phyloP scores from a whole-genome alignment of 2,113 vertebrate species.

The Romanogobio albipinnatus region DNA sequence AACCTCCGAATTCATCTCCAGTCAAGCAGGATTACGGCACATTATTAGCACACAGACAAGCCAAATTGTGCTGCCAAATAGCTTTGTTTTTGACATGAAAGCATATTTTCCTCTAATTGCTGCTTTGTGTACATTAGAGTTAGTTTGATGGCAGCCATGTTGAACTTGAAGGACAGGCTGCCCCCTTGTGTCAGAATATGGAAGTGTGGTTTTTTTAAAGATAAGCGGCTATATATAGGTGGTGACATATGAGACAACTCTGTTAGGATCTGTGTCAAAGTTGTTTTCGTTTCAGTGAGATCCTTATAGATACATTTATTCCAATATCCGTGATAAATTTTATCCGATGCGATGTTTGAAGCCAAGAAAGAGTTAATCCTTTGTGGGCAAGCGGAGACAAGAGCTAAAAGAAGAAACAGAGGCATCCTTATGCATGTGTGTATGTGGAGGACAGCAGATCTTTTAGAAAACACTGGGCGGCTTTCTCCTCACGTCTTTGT shows the following conservation, averaged over 20 bases:
- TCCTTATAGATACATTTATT: conserved; percentile 11
- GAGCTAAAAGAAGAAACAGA: conserved; percentile 32
- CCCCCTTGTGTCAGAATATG: conserved; percentile 66
- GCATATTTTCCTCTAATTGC: conserved; percentile 55
- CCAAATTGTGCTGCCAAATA: conserved; percentile 58
- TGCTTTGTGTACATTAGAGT: conserved; percentile 58
- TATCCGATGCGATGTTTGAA: neutral
- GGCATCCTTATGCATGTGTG: conserved; percentile 28
- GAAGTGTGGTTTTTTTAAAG: neutral
- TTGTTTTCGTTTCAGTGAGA: neutral
- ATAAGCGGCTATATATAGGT: neutral
- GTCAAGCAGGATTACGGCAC: conserved; percentile 49
- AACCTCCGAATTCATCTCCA: conserved; percentile 46
- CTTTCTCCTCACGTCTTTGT: conserved; percentile 68
- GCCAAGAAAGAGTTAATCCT: conserved; percentile 21
- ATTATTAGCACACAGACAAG: conserved; percentile 42
- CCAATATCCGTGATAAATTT: neutral
- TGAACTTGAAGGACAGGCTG: conserved; percentile 59
- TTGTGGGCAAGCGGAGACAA: conserved; percentile 15
- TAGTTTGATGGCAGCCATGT: neutral
- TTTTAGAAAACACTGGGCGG: conserved; percentile 63
- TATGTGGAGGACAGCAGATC: conserved; percentile 54
- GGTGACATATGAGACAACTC: neutral
- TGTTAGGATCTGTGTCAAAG: conserved; percentile 13
- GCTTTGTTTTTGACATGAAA: conserved; percentile 55